Percentiles rank a stretch among this genome's conserved stretches.
Evolutionary conservation across 2,888 invertebrate species (phyloP).

Genomic region (Drosophila histrio): DNA sequence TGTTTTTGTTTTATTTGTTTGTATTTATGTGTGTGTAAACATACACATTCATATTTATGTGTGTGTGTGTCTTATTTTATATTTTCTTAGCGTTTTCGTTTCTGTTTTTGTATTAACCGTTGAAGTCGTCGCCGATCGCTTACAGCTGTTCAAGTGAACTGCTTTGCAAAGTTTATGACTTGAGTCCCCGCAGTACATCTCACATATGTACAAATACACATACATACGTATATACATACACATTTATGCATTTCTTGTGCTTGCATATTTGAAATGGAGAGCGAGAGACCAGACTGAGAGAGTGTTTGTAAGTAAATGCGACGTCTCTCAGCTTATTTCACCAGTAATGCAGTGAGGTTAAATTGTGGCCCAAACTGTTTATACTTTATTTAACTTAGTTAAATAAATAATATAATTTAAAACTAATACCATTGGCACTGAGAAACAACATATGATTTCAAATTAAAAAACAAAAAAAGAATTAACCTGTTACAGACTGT

Average conservation of each 20-base stretch:
- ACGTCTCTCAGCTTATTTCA: conserved; percentile 33
- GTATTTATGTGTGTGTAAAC: neutral
- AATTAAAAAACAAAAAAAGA: neutral
- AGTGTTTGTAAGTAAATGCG: conserved; percentile 25
- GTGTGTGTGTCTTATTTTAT: conserved; percentile 26
- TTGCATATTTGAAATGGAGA: conserved; percentile 36
- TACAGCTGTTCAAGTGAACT: conserved; percentile 76
- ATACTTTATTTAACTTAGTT: neutral
- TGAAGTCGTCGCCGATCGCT: conserved; percentile 70
- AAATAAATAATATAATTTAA: neutral
- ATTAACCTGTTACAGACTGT: neutral
- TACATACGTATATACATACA: conserved; percentile 13
- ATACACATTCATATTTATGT: conserved; percentile 7
- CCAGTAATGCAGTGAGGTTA: conserved; percentile 42
- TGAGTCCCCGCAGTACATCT: conserved; percentile 47
- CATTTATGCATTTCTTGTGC: conserved; percentile 21
- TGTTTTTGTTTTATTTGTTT: conserved; percentile 2
- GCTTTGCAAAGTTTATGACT: conserved; percentile 65
- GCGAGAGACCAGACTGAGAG: conserved; percentile 23
- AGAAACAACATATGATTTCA: neutral
- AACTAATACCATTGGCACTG: no score
- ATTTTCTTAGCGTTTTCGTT: conserved; percentile 45
- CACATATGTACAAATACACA: conserved; percentile 29
- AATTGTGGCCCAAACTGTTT: conserved; percentile 14
- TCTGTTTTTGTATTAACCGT: conserved; percentile 55